Conservation (phyloP, 1,140 invertebrate species). For the Euwallacea fornicatus region DNA sequence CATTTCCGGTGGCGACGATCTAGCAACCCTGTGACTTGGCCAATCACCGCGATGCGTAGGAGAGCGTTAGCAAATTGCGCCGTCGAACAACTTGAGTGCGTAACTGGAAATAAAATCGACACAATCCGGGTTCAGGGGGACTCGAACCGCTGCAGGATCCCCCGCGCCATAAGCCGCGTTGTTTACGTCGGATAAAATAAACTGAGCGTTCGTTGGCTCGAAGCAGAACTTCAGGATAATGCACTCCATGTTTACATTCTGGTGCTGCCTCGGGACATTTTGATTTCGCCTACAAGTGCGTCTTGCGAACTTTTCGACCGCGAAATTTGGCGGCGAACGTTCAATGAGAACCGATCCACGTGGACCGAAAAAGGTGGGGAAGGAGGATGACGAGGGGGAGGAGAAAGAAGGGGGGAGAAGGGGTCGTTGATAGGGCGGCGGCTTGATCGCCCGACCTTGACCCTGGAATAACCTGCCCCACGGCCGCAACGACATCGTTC, state of each 20-base stretch:
- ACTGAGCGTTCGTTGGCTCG: neutral
- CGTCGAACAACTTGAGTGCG: neutral
- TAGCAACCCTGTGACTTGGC: too few species aligned
- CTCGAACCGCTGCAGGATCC: neutral
- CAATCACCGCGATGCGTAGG: neutral
- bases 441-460: conserved; percentile 41
- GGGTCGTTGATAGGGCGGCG: conserved; percentile 37
- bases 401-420: too few species aligned
- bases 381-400: too few species aligned
- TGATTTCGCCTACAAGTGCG: neutral
- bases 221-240: neutral
- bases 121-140: too few species aligned
- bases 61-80: neutral
- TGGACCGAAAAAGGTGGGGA: neutral
- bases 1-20: too few species aligned
- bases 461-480: conserved; percentile 47
- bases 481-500: conserved; percentile 37
- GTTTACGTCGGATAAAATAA: conserved; percentile 8
- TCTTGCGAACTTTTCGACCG: neutral
- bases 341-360: neutral
- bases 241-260: conserved; percentile 10
- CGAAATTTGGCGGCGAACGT: neutral
- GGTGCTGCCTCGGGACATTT: neutral
- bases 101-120: too few species aligned
- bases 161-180: neutral